Base-by-base conservation (phyloP, 1,140 invertebrate species). In the Drosophila littoralis region DNA sequence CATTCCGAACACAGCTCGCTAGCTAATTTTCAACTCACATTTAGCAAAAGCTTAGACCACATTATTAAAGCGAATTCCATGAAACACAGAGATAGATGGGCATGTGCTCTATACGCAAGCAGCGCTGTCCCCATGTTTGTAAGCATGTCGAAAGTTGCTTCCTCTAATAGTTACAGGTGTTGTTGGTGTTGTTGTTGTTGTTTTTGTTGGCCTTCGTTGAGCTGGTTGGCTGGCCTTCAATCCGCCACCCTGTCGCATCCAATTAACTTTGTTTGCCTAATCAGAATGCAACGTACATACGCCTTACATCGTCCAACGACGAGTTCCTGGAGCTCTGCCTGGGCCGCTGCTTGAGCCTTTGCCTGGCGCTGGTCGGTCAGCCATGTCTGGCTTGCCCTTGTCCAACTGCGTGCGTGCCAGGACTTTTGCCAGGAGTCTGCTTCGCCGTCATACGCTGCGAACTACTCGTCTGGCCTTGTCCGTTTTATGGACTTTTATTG, bases 221-320 rank as follows among this genome's bases (percentile, higher is more conserved):
- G 69, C 22, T 67, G 69, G 32, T 50, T 51, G 45, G 36, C 13
- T 55, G 66, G 55, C 73, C 77, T 63, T 77, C 81, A 76, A 65
- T 64, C 64, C 57, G 46, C 50, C 68, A 46, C 57, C 64, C 64
- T 73, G 69, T 77, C 83, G 77, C 84, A 77, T 77, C 73, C 76
- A 89, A 83, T 89, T 88, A 83, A 83, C 84, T 82, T 84, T 89
- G 84, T 81, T 84, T 79, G 70, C 84, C 84, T 84, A 75, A 88
- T 88, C 84, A 89, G 59, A 84, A 89, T 89, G 84, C 84, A 88
- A 59, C 72, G 48, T 54, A 60, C 54, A 46, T 52, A 66, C 67
- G 43, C 35, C 17, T 10, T 15, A 43, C 45, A 35, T 35, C 61
- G 33, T 42, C 15, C 55, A 36, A 22, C 46, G 64, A 63, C 58